Conservation (phyloP, 37 sponge, comb jelly and placozoan species). For the Cladorhizidae sp. region DNA sequence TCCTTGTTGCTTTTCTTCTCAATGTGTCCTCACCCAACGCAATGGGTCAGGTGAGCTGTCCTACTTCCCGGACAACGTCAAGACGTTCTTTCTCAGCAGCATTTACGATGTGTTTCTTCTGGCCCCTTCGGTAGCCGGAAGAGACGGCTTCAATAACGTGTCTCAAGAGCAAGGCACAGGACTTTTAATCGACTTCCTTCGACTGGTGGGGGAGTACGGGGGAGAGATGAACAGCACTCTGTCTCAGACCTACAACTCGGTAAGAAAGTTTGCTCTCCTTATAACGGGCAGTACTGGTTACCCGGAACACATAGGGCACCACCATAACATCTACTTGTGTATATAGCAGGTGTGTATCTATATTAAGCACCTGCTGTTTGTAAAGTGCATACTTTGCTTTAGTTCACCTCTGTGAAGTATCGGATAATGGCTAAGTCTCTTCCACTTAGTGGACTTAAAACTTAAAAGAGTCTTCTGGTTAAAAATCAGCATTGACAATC, state of each 20-base stretch:
- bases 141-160: neutral
- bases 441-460: no score
- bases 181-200: conserved; percentile 11
- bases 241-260: conserved; percentile 1
- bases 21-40: conserved; percentile 52
- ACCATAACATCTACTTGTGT: no score
- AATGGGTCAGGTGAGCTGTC: neutral
- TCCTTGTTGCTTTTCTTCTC: conserved; percentile 78
- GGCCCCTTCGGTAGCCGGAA: conserved; percentile 1
- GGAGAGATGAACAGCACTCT: conserved; percentile 89
- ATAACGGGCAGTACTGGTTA: no score
- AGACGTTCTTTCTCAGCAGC: conserved; percentile 37
- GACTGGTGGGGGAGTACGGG: conserved; percentile 68
- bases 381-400: no score
- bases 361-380: no score
- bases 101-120: conserved; percentile 81
- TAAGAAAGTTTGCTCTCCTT: neutral
- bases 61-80: conserved; percentile 44
- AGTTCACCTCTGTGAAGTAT: no score
- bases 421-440: no score
- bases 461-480: no score
- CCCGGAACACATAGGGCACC: no score
- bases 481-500: no score
- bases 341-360: no score
- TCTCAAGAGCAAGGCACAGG: neutral